Evolutionary conservation across 2,797 vertebrate genomes (phyloP), one percentile per base, ranked within the genome.

Genomic region (Leptoclinus maculatus): DNA sequence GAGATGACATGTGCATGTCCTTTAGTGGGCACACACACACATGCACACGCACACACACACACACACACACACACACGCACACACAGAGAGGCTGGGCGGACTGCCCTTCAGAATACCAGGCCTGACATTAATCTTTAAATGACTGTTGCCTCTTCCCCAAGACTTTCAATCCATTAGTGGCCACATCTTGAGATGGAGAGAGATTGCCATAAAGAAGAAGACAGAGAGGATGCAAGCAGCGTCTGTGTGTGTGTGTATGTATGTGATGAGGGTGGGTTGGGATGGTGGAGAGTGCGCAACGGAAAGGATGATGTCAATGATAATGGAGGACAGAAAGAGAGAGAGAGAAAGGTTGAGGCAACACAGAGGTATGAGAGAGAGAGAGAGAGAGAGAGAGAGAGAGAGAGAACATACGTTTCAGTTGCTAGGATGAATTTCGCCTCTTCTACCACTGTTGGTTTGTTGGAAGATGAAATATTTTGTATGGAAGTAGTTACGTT

Each of bases 51-150:
- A 59, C 67, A 27, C 38, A 56, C 43, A 63, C 60, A 36, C 80
- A 47, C 66, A 65, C 53, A 66, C 64, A 51, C 66, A 51, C 76
- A 75, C 74, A 62, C 53, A 66, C 64, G 41, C 47, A 63, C 54
- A 49, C 71, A 56, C 51, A 49, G 3, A 66, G 1, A 77, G 63
- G 34, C 77, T 45, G 77, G 71, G 69, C 84, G 74, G 81, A 76
- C 87, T 90, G 91, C 92, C 94, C 93, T 95, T 95, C 92, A 94
- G 86, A 93, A 94, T 91, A 91, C 90, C 82, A 83, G 79, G 89
- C 83, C 89, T 90, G 90, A 91, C 90, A 94, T 95, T 94, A 93
- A 94, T 95, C 93, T 95, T 93, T 93, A 92, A 94, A 94, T 93
- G 92, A 92, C 93, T 94, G 90, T 93, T 91, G 90, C 89, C 90